phyloP scores from a whole-genome alignment of 2,113 vertebrate species.

The Nerophis lumbriciformis region DNA sequence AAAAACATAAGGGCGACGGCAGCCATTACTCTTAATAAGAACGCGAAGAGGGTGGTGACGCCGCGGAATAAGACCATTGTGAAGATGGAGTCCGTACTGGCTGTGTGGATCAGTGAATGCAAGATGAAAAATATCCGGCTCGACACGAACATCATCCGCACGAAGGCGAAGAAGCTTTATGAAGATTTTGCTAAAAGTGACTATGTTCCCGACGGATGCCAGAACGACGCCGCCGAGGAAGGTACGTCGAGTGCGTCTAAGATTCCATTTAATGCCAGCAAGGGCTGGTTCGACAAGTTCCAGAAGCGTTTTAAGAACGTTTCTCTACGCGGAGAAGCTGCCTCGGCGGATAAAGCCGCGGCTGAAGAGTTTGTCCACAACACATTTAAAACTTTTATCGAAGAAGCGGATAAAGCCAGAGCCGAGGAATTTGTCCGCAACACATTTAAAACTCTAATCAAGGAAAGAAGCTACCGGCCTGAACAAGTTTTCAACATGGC shows the following conservation, averaged over 20 bases:
- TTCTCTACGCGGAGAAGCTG: too few relatives aligned
- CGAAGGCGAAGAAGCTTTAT: neutral
- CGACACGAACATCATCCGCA: neutral
- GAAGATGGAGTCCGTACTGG: neutral
- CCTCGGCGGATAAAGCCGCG: too few relatives aligned
- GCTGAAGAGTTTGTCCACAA: too few relatives aligned
- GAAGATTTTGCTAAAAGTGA: neutral
- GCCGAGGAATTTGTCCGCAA: too few relatives aligned
- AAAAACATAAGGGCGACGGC: neutral
- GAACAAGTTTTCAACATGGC: conserved; percentile 10
- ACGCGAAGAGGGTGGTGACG: neutral
- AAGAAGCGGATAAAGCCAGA: too few relatives aligned
- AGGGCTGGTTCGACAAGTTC: too few relatives aligned
- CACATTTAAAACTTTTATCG: too few relatives aligned
- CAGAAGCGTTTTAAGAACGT: too few relatives aligned
- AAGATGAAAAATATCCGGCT: neutral
- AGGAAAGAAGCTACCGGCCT: conserved; percentile 2
- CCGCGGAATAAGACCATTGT: neutral
- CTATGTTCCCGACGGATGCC: neutral
- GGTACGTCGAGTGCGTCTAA: too few relatives aligned
- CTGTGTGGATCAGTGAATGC: neutral
- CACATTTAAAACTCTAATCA: too few relatives aligned
- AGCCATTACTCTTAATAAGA: neutral
- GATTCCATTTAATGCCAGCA: too few relatives aligned
- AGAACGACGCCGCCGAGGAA: neutral